Conservation (phyloP, 2,888 invertebrate genomes). For the Thera obeliscata region DNA sequence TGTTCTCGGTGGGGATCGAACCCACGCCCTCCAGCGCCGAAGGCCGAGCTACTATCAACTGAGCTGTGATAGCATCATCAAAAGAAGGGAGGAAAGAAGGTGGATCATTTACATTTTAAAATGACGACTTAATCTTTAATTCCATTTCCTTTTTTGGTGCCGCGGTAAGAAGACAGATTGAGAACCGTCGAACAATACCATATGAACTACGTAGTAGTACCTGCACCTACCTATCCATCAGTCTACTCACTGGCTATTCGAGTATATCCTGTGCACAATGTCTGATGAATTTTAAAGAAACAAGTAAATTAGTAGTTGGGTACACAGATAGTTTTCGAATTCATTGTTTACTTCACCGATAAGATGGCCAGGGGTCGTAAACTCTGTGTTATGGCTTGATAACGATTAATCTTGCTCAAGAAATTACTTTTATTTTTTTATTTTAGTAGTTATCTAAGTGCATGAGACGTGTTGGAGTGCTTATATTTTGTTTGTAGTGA, state of each 20-base stretch:
- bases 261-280: neutral
- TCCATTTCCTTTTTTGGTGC: neutral
- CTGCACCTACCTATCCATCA: neutral
- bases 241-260: neutral
- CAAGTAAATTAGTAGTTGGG: neutral
- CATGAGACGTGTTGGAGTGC: constrained; percentile 1
- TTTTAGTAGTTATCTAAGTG: constrained; percentile 5
- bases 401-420: constrained; percentile 26
- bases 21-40: too few species aligned
- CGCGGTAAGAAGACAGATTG: neutral
- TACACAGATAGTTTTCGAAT: neutral
- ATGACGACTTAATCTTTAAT: neutral
- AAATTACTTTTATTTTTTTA: constrained; percentile 26
- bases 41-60: too few species aligned
- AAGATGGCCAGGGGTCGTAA: constrained; percentile 57
- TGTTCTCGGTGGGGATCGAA: too few species aligned
- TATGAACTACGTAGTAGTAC: neutral
- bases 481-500: constrained; percentile 4
- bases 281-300: neutral
- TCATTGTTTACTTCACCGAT: constrained; percentile 34
- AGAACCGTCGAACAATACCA: neutral
- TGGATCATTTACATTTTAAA: neutral
- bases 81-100: too few species aligned
- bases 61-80: too few species aligned
- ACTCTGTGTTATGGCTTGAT: constrained; percentile 52